Conservation (phyloP, 2,113 vertebrate genomes). For the Daboia siamensis region DNA sequence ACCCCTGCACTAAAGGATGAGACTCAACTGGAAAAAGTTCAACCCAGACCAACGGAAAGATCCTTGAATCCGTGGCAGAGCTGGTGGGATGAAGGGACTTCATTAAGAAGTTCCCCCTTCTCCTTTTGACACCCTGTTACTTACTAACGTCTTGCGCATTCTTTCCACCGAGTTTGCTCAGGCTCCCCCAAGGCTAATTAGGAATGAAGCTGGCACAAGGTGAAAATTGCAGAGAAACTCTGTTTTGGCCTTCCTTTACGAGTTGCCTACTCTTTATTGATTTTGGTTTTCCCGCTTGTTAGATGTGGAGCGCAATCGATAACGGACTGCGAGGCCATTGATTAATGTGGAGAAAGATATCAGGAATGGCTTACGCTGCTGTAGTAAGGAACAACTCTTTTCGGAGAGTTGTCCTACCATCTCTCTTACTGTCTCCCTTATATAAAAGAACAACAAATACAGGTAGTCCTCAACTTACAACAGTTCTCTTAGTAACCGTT, state of each 20-base stretch:
- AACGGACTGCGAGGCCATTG: slow-evolving; percentile 50
- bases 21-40: slow-evolving; percentile 17
- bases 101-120: slow-evolving; percentile 10
- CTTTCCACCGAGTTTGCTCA: slow-evolving; percentile 41
- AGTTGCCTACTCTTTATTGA: slow-evolving; percentile 43
- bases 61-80: slow-evolving; percentile 10
- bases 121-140: slow-evolving; percentile 35
- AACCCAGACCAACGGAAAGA: slow-evolving; percentile 16
- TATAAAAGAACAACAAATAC: neutral
- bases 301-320: slow-evolving; percentile 28
- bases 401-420: neutral
- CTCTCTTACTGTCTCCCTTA: neutral
- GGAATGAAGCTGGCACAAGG: slow-evolving; percentile 43
- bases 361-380: slow-evolving; percentile 37
- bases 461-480: neutral
- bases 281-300: slow-evolving; percentile 47
- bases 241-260: slow-evolving; percentile 47
- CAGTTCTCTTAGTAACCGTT: neutral
- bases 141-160: slow-evolving; percentile 29
- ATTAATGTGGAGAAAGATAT: slow-evolving; percentile 50
- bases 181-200: slow-evolving; percentile 40
- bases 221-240: slow-evolving; percentile 28
- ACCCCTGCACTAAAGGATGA: no score
- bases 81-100: slow-evolving; percentile 25
- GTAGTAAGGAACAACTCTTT: slow-evolving; percentile 44